A percentile compares a stretch with the other conserved stretches of the same genome.
These are phyloP conservation scores for Falco punctatus DNA, from an alignment of 2,113 vertebrate genomes.

Conservation along the genomic window DNA sequence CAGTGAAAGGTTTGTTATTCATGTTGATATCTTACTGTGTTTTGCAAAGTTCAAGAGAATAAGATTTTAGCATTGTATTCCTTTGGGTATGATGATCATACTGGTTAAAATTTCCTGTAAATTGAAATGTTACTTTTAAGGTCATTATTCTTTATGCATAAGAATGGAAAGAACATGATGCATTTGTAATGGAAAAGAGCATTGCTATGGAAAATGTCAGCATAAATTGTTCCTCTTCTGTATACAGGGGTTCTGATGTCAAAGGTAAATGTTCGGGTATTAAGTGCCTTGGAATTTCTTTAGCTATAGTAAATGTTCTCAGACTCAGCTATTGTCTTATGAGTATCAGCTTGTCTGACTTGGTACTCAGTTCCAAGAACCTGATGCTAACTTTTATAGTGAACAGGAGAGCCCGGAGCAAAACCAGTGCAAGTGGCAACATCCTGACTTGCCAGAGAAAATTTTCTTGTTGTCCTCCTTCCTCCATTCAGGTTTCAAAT, in stretches of 20 bases:
- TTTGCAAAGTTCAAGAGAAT: slow-evolving; percentile 31
- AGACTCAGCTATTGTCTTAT: not conserved
- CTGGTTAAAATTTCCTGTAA: slow-evolving; percentile 19
- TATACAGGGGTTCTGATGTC: slow-evolving; percentile 41
- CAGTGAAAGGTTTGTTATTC: slow-evolving; percentile 9
- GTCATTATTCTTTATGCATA: slow-evolving; percentile 44
- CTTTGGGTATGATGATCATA: not conserved
- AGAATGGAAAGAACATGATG: slow-evolving; percentile 21
- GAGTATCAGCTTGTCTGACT: not conserved
- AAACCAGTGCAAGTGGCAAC: not conserved
- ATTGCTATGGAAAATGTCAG: slow-evolving; percentile 53
- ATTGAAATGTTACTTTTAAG: slow-evolving; percentile 57
- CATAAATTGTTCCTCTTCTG: slow-evolving; percentile 27
- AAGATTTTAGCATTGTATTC: not conserved
- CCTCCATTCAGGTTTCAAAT: not conserved
- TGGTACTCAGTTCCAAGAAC: not conserved
- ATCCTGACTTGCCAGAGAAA: not conserved
- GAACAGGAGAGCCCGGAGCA: not conserved
- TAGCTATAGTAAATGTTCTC: not conserved
- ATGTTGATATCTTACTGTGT: not conserved
- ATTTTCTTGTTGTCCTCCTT: not conserved
- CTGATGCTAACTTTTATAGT: not conserved
- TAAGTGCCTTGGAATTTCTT: slow-evolving; percentile 34
- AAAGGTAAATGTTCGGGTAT: slow-evolving; percentile 48
- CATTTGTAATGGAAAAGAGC: slow-evolving; percentile 31